phyloP scores from a whole-genome alignment of 2,888 invertebrate genomes.

The Idaea straminata region DNA sequence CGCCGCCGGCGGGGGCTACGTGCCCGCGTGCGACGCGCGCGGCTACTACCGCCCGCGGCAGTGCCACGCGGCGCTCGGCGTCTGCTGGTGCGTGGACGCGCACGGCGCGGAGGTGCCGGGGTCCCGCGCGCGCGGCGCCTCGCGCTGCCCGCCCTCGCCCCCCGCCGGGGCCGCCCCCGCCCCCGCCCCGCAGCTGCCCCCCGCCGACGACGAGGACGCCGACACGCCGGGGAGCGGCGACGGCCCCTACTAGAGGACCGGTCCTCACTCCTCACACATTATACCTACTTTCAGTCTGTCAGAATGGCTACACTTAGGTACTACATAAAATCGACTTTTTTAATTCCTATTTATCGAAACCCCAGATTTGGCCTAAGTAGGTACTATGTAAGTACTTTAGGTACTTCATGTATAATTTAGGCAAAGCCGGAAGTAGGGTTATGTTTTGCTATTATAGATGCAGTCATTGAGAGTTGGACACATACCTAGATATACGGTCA shows the following conservation, averaged over 20 bases:
- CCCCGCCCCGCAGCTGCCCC: constrained; percentile 66
- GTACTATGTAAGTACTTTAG: too few relatives aligned
- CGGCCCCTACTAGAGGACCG: constrained; percentile 1
- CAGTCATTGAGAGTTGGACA: too few relatives aligned
- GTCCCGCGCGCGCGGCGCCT: constrained; percentile 86
- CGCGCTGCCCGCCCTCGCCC: constrained; percentile 40
- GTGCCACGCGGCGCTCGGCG: constrained; percentile 91
- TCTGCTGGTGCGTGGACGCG: constrained; percentile 96
- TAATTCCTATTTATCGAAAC: too few relatives aligned
- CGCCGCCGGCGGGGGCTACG: constrained; percentile 82
- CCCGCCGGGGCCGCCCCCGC: constrained; percentile 14
- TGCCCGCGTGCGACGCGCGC: constrained; percentile 90
- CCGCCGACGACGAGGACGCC: constrained; percentile 88
- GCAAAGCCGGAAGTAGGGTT: too few relatives aligned
- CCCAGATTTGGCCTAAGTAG: too few relatives aligned
- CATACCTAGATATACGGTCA: too few relatives aligned
- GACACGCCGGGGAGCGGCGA: constrained; percentile 78
- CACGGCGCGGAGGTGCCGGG: constrained; percentile 94
- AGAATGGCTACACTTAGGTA: too few relatives aligned
- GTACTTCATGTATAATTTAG: too few relatives aligned
- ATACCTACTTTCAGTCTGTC: too few relatives aligned
- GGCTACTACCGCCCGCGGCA: constrained; percentile 93
- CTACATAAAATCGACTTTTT: too few relatives aligned
- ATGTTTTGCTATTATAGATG: too few relatives aligned
- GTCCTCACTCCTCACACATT: too few relatives aligned